These are phyloP conservation scores for Sturnira hondurensis DNA, from an alignment of 2,113 vertebrate genomes.

Conservation along the genomic window DNA sequence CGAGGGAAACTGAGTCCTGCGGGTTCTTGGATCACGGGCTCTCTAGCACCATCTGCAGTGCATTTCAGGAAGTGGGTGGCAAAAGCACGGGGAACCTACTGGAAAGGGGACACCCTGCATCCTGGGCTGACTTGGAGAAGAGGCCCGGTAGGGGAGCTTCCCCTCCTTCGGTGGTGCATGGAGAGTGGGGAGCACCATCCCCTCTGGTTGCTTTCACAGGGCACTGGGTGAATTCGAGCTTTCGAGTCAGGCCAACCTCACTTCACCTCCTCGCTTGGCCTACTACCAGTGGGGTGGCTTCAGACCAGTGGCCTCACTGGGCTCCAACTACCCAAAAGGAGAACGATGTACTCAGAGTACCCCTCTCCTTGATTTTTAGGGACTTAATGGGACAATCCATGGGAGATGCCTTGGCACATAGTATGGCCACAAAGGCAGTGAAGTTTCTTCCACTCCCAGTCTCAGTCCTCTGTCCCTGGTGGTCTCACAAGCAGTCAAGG, in stretches of 20 bases:
- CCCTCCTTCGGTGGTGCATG: fast-evolving
- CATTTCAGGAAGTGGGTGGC: neutral
- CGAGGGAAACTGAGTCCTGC: neutral
- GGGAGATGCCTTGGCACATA: neutral
- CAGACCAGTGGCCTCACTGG: neutral
- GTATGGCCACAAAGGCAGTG: neutral
- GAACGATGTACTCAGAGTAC: fast-evolving
- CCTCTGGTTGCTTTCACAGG: fast-evolving
- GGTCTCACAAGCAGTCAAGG: neutral
- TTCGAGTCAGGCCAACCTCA: fast-evolving
- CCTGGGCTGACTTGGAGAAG: neutral
- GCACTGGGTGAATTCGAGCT: fast-evolving
- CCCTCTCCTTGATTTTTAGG: neutral
- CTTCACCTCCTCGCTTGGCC: neutral
- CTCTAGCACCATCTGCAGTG: neutral
- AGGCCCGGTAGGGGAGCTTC: too few species aligned
- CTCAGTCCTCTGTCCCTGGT: neutral
- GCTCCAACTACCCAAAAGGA: fast-evolving
- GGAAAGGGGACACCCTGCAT: neutral
- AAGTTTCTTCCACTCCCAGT: neutral
- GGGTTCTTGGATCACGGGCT: fast-evolving
- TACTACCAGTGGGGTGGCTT: neutral
- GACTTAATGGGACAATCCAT: neutral
- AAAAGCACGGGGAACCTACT: neutral
- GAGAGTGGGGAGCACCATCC: fast-evolving